Base-by-base conservation (phyloP, 1,140 invertebrate species). In the Varroa destructor region DNA sequence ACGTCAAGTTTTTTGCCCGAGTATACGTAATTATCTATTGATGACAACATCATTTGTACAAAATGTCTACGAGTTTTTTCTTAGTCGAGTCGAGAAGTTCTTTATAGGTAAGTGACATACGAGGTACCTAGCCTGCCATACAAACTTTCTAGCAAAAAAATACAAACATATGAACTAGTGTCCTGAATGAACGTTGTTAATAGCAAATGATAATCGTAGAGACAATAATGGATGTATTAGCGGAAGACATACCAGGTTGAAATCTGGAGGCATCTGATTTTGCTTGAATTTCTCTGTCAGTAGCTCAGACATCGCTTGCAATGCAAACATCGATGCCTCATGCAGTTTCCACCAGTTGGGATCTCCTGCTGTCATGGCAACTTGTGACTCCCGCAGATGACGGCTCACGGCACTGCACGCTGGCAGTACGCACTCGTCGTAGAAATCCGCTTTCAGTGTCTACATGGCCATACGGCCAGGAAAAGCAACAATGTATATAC, bases 261-360 rank as follows among this genome's bases (percentile, higher is more conserved):
- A 88, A 71, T 85, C 83, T 3, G 14, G 61, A 43, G 61, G 61
- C 6, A 85, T 77, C 71, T 79, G 80, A 54, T 82, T 81, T 71
- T 79, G 76, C 73, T 82, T 78, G 12, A 84, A 80, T 57, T 82
- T 81, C 55, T 85, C 82, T 1, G 87, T 78, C 14, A 88, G 79
- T 10, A 84, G 71, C 70, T 83, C 80, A 56, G 84, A 83, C 5
- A 83, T 81, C 57, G 80, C 78, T 56, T 84, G 85, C 0, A 89
- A 78, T 1, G 87, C 86, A 67, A 87, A 79, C 79, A 90, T 84
- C 72, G 85, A 86, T 0, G 88, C 84, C 79, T 90, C 88, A 70
- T 87, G 86, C 14, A 88, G 79, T 78, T 89, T 89, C 88, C 88
- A 90, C 81, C 76, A 75, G 73, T 84, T 81, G 6, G 80, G 79